Percentiles rank a stretch among this genome's conserved stretches.
Evolutionary conservation across 2,888 invertebrate genomes (phyloP).

Genomic region (Drosophila algonquin): DNA sequence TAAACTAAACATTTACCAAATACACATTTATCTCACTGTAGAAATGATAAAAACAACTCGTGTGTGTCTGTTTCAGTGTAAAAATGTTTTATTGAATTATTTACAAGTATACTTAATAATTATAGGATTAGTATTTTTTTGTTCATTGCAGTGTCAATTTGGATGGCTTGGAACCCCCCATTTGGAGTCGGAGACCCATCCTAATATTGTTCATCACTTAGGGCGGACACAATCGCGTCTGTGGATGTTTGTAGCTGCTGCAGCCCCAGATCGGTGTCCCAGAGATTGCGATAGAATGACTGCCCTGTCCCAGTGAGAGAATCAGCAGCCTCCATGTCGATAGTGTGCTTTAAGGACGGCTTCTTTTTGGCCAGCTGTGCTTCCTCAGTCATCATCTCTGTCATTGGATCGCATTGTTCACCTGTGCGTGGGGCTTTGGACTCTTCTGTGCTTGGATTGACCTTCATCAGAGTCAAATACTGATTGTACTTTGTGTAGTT

Average conservation of each 20-base stretch:
- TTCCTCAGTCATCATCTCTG: slow-evolving; percentile 36
- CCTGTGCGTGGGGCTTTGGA: slow-evolving; percentile 83
- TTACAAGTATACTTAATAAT: neutral
- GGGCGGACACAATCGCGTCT: neutral
- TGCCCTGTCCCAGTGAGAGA: neutral
- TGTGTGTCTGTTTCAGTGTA: neutral
- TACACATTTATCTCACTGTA: slow-evolving; percentile 13
- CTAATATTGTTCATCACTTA: neutral
- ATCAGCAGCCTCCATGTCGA: neutral
- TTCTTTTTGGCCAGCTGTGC: neutral
- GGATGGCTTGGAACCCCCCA: neutral
- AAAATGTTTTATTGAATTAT: neutral
- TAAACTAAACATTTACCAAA: slow-evolving; percentile 14
- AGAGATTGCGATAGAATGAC: neutral
- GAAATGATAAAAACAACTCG: neutral
- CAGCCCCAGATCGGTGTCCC: neutral
- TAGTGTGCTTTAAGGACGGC: neutral
- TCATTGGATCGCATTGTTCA: slow-evolving; percentile 50
- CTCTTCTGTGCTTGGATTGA: slow-evolving; percentile 80
- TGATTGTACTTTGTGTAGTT: slow-evolving; percentile 97
- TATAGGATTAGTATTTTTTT: neutral
- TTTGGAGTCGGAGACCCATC: no score
- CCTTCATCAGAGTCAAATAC: slow-evolving; percentile 90
- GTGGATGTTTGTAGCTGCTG: slow-evolving; percentile 2
- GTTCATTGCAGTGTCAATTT: neutral